phyloP scores from a whole-genome alignment of 2,888 invertebrate species.

The Drosophila aldrichi region DNA sequence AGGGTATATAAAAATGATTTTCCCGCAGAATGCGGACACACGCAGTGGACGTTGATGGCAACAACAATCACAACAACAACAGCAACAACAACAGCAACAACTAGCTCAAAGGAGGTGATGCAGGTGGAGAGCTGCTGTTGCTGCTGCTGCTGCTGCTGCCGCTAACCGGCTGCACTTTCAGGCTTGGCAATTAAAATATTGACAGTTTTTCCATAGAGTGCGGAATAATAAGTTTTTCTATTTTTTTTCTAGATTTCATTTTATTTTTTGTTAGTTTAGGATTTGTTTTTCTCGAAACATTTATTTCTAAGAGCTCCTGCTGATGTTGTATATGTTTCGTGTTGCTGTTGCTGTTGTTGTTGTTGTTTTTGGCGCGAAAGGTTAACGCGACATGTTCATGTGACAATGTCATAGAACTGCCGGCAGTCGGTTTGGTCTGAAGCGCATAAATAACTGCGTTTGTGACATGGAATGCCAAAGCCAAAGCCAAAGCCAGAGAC shows the following conservation, averaged over 20 bases:
- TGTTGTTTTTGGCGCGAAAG: constrained; percentile 68
- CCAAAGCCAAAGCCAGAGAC: neutral
- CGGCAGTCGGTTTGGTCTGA: constrained; percentile 67
- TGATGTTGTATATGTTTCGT: constrained; percentile 38
- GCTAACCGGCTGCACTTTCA: constrained; percentile 59
- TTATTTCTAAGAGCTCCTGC: constrained; percentile 54
- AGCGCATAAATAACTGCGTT: constrained; percentile 82
- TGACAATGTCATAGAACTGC: constrained; percentile 80
- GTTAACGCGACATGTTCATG: constrained; percentile 81
- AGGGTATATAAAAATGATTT: constrained; percentile 51
- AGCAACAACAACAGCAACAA: neutral
- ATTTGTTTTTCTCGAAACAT: constrained; percentile 18
- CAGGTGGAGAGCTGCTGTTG: constrained; percentile 1
- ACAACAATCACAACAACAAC: constrained; percentile 3
- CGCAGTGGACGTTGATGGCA: constrained; percentile 63
- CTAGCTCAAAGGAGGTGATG: constrained; percentile 12
- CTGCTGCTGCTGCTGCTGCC: neutral
- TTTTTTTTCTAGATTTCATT: neutral
- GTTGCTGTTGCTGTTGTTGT: constrained; percentile 21
- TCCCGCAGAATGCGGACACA: constrained; percentile 79
- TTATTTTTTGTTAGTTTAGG: constrained; percentile 13
- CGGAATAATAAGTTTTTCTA: constrained; percentile 70
- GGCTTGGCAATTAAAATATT: constrained; percentile 77
- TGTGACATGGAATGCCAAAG: constrained; percentile 70
- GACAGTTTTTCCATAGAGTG: constrained; percentile 76